Conservation (phyloP, 2,888 invertebrate genomes). For the Helicoverpa assulta region DNA sequence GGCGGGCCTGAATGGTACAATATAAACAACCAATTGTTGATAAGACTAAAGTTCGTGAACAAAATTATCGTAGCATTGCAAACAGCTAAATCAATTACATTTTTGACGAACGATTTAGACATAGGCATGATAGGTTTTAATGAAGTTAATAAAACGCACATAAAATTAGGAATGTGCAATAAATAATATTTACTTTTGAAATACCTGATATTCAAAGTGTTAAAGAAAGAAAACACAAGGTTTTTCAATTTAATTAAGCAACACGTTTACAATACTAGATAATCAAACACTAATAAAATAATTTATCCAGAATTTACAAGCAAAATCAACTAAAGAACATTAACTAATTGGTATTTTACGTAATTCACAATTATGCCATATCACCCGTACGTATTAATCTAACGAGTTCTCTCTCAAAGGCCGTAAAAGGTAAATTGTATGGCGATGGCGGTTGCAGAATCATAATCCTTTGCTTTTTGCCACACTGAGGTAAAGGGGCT, state of each 20-base stretch:
- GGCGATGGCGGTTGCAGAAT: conserved; percentile 12
- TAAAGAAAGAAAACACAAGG: not conserved
- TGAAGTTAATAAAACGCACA: too few relatives aligned
- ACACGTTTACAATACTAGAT: not conserved
- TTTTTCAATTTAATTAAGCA: not conserved
- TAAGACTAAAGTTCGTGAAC: not conserved
- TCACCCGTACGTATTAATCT: not conserved
- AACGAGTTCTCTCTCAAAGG: not conserved
- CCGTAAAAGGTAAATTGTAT: conserved; percentile 22
- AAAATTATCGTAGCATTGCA: not conserved
- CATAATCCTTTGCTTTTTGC: conserved; percentile 29
- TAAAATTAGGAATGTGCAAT: too few relatives aligned
- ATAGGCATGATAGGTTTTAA: too few relatives aligned
- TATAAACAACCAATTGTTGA: not conserved
- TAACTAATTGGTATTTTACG: not conserved
- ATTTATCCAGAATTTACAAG: not conserved
- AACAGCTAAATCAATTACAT: not conserved
- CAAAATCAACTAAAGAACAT: conserved; percentile 4
- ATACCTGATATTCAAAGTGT: too few relatives aligned
- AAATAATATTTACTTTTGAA: too few relatives aligned
- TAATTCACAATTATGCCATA: not conserved
- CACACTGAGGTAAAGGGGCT: conserved; percentile 50
- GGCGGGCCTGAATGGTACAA: too few relatives aligned
- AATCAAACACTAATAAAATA: conserved; percentile 2
- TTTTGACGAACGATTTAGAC: too few relatives aligned